Evolutionary conservation across 1,140 invertebrate species (phyloP), one percentile per base, ranked within the genome.

Genomic region (Pygmarrhopalites habei): DNA sequence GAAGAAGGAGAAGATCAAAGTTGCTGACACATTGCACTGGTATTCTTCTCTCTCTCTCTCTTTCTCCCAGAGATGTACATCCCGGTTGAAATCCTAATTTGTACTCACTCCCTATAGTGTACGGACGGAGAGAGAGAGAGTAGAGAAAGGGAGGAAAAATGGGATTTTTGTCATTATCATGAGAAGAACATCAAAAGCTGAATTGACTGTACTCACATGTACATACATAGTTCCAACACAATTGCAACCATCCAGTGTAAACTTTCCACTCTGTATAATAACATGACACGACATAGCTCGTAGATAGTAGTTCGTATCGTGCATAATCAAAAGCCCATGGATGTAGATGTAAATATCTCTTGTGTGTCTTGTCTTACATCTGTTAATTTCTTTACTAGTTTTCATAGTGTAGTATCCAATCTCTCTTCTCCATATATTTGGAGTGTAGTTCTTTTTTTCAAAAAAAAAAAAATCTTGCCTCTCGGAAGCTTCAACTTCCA

Each of bases 1-100:
- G n/a, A n/a, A n/a, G n/a, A n/a, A n/a, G 5, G n/a, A 46, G 44
- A 46, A 46, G 44, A 46, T 46, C 44, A 46, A 46, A 46, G 44
- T 46, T 46, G 44, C 44, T 46, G 44, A 46, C 44, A 46, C 44
- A 21, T 46, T 46, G 21, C 35, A 39, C 35, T 10, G 7, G 35
- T 7, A 39, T 17, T 39, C 35, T 17, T 39, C 35, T 39, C 7
- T 39, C 10, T 39, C n/a, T n/a, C n/a, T n/a, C n/a, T n/a, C n/a
- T n/a, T n/a, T n/a, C n/a, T n/a, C n/a, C n/a, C n/a, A n/a, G n/a
- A n/a, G n/a, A n/a, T n/a, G n/a, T n/a, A n/a, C n/a, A n/a, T n/a
- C n/a, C n/a, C n/a, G n/a, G n/a, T n/a, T n/a, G n/a, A n/a, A n/a
- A n/a, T n/a, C n/a, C n/a, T n/a, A n/a, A n/a, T n/a, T n/a, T n/a